Evolutionary conservation across 2,113 vertebrate genomes (phyloP).

Genomic region (Hemiscyllium ocellatum): DNA sequence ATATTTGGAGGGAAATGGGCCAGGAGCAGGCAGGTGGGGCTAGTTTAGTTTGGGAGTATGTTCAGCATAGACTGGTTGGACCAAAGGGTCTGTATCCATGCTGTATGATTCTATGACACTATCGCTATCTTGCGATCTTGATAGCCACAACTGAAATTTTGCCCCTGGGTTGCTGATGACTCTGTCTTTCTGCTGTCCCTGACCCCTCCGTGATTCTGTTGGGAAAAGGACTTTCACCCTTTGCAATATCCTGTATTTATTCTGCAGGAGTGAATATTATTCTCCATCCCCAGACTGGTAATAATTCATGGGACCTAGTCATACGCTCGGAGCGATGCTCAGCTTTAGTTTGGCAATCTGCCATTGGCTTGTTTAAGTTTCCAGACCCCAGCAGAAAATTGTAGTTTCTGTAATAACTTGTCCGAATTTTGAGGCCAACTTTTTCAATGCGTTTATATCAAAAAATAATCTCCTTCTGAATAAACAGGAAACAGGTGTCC

Average conservation of each 20-base stretch:
- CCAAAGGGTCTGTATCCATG: too few relatives aligned
- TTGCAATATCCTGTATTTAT: background rate
- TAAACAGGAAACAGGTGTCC: slow-evolving; percentile 16
- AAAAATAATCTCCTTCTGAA: slow-evolving; percentile 5
- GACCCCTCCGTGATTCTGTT: background rate
- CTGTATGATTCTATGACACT: too few relatives aligned
- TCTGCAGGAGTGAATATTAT: background rate
- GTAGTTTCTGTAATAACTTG: background rate
- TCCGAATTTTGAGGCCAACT: background rate
- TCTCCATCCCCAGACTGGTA: background rate
- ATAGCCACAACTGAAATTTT: background rate
- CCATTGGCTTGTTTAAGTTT: background rate
- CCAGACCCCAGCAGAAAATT: background rate
- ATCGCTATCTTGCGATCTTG: background rate
- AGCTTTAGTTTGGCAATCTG: background rate
- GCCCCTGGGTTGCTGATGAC: background rate
- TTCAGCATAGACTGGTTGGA: too few relatives aligned
- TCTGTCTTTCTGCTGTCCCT: background rate
- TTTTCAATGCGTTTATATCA: background rate
- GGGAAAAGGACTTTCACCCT: background rate
- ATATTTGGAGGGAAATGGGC: too few relatives aligned
- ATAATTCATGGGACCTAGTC: background rate
- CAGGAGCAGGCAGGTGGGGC: too few relatives aligned
- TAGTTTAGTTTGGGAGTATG: too few relatives aligned
- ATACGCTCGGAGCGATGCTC: background rate